Evolutionary conservation across 30 jellyfish, hydroid and myxozoan species (phyloP), one percentile per base, ranked within the genome.

Genomic region (Hydractinia echinata): DNA sequence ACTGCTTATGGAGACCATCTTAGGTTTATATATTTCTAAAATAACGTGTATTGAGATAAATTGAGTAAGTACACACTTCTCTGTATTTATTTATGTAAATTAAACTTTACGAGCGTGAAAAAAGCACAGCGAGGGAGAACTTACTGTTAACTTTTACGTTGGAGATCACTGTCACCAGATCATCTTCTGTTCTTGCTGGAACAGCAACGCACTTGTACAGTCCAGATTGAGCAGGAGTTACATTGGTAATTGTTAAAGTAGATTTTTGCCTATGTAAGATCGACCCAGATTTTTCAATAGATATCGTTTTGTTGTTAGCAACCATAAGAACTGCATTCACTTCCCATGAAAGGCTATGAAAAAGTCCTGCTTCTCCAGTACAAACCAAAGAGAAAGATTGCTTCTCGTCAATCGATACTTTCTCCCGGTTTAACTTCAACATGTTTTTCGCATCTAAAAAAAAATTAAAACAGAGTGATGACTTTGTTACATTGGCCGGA

Each of bases 201-300:
- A 76, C 60, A 51, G 89, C 98, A 55, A 81, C 76, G 69, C 98
- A 92, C 10, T 90, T 62, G 76, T 86, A 92, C 50, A 66, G 72
- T 15, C 98, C 98, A 55, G 96, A 66, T 73, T 92, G 92, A 4
- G 55, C 61, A 16, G 86, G 68, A 10, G 81, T 78, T 30, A 89
- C 82, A 44, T 30, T 81, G 5, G 48, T 53, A 10, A 87, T 51
- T 4, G 53, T 73, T 39, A 92, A 68, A 9, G 72, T 84, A 5
- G 88, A 72, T 53, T 82, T 74, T 51, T 79, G 77, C 3, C 81
- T 82, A n/a, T 80, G 84, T 13, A 64, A 76, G 18, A 73, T 21
- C 54, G 85, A 48, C 62, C 85, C 85, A 20, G 92, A 55, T 13
- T 39, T 72, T 71, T 56, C 54, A 4, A 62, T 21, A 14, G 71